Evolutionary conservation across 2,113 vertebrate genomes (phyloP).

Genomic region (Neofelis nebulosa): DNA sequence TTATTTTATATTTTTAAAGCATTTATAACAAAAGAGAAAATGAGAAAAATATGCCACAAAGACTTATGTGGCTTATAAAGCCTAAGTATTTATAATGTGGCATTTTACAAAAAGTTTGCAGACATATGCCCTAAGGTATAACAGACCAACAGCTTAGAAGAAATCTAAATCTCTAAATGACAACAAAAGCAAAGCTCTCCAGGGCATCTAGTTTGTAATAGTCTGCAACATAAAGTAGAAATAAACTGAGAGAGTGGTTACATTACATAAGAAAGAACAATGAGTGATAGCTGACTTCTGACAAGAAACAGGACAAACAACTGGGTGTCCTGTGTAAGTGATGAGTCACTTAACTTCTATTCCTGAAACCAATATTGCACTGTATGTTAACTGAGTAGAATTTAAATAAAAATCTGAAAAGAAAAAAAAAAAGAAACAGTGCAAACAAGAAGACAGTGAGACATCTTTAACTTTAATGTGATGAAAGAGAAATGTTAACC

Average conservation of each 20-base stretch:
- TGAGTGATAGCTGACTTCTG: not conserved
- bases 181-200: not conserved
- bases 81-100: not conserved
- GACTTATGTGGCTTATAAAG: not conserved
- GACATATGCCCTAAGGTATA: not conserved
- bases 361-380: no score
- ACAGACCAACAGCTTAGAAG: not conserved
- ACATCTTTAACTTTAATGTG: not conserved
- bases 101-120: not conserved
- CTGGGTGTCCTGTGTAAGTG: no score
- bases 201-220: not conserved
- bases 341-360: no score
- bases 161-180: not conserved
- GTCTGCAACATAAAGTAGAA: not conserved
- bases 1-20: not conserved
- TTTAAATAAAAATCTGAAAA: no score
- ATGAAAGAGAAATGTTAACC: not conserved
- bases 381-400: no score
- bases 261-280: not conserved
- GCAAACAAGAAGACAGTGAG: not conserved
- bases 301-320: not conserved
- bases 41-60: not conserved
- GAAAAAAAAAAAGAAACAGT: not conserved
- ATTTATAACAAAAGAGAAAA: not conserved
- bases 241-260: not conserved